Base-by-base conservation (phyloP, 2,797 vertebrate genomes). In the Pelodytes ibericus region DNA sequence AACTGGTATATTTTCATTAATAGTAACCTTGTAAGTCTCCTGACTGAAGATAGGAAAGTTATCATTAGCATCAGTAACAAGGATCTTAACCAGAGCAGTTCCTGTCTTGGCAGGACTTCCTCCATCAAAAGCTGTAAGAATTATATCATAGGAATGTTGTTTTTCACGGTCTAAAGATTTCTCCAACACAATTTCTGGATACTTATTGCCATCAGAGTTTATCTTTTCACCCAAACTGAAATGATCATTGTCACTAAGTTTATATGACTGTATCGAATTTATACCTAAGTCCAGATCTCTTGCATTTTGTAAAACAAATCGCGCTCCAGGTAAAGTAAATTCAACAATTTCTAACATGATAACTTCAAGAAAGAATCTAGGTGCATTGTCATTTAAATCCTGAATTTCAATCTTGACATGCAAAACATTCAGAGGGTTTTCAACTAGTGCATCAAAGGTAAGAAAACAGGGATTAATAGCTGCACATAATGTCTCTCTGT, bases 401-500 rank as follows among this genome's bases (percentile, higher is more conserved):
- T 57, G 13, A 27, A 84, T 77, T 29, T 83, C 74, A 15, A 89
- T 27, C 56, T 86, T 84, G 2, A 88, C 81, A 2, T 84, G 80
- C 58, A 88, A 86, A 4, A 88, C 81, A 0, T 86, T 39, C 0
- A 81, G 31, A 0, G 66, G 61, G 3, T 85, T 84, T 69, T 86
- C 83, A 0, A 90, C 31, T 2, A 25, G 81, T 0, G 71, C 80
- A 0, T 93, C 91, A 88, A 93, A 91, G 79, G 92, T 93, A 61
- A 94, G 84, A 66, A 92, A 92, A 68, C 93, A 94, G 15, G 90
- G 88, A 0, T 47, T 49, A 81, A 90, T 90, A 39, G 85, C 88
- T 75, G 86, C 88, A 86, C 92, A 93, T 61, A 94, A 80, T 77
- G 66, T 85, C 57, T 93, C 91, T 79, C 93, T 83, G 87, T 93